These are phyloP conservation scores for Ptilorrhoa leucosticta DNA, from an alignment of 2,113 vertebrate genomes.

Conservation along the genomic window DNA sequence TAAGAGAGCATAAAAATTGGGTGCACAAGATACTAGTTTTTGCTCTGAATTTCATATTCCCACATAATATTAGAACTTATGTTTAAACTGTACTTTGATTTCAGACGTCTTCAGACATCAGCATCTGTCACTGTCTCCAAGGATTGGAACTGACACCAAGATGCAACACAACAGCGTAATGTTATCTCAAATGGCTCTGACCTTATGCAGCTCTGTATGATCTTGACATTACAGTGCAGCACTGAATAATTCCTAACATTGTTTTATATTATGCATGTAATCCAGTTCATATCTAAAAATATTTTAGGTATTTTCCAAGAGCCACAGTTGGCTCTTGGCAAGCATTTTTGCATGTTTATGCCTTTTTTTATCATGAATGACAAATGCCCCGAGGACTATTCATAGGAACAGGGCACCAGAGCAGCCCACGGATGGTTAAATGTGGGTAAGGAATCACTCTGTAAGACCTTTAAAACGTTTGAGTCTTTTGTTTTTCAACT, in stretches of 20 bases:
- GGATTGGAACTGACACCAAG: neutral
- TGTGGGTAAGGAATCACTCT: neutral
- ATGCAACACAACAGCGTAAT: neutral
- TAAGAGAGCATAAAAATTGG: neutral
- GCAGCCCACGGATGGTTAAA: neutral
- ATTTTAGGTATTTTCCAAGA: neutral
- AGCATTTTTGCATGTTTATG: neutral
- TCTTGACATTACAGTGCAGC: neutral
- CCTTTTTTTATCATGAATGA: neutral
- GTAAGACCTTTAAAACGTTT: neutral
- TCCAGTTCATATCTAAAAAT: neutral
- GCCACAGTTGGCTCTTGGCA: neutral
- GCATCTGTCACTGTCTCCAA: neutral
- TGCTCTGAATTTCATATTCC: neutral
- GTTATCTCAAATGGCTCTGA: neutral
- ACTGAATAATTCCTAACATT: neutral
- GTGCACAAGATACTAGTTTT: neutral
- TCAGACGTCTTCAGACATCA: neutral
- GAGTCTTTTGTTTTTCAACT: neutral
- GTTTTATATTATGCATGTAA: neutral
- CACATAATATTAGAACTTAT: neutral
- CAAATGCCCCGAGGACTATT: neutral
- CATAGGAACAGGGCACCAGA: neutral
- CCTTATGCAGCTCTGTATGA: neutral
- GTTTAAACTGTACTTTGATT: neutral